Conservation (phyloP, 2,888 invertebrate genomes). For the Lithosia quadra region DNA sequence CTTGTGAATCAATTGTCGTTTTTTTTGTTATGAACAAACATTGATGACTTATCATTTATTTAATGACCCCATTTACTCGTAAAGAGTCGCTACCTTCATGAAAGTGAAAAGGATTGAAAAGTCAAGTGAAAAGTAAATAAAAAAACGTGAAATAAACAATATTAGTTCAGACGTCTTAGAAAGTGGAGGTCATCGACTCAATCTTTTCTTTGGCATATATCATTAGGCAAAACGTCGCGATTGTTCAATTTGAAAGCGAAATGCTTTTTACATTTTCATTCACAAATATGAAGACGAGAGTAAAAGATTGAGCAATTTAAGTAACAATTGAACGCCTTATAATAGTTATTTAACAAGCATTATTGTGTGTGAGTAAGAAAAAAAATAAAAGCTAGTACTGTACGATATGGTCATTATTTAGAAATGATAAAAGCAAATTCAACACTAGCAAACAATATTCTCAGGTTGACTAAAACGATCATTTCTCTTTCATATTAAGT, state of each 20-base stretch:
- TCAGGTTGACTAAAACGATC: background rate
- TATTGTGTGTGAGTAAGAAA: conserved; percentile 29
- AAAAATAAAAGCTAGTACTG: conserved; percentile 19
- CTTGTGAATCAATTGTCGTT: conserved; percentile 1
- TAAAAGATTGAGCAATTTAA: conserved; percentile 57
- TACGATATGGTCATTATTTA: conserved; percentile 30
- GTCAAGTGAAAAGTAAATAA: conserved; percentile 52
- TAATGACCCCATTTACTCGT: conserved; percentile 30
- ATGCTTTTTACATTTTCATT: conserved; percentile 60
- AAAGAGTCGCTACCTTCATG: conserved; percentile 27
- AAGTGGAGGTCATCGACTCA: conserved; percentile 69
- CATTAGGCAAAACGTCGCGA: conserved; percentile 62
- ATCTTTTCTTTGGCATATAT: conserved; percentile 67
- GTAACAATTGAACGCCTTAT: conserved; percentile 53
- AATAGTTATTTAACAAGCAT: conserved; percentile 45
- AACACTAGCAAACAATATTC: background rate
- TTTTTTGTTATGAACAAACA: conserved; percentile 24
- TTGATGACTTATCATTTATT: conserved; percentile 25
- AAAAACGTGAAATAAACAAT: conserved; percentile 54
- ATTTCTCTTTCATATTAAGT: background rate
- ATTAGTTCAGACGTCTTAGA: conserved; percentile 66
- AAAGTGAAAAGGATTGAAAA: conserved; percentile 49
- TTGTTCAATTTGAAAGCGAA: conserved; percentile 66
- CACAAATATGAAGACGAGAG: conserved; percentile 53
- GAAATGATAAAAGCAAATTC: background rate